These are phyloP conservation scores for Psephotus haematonotus DNA, from an alignment of 2,113 vertebrate species.

Conservation along the genomic window DNA sequence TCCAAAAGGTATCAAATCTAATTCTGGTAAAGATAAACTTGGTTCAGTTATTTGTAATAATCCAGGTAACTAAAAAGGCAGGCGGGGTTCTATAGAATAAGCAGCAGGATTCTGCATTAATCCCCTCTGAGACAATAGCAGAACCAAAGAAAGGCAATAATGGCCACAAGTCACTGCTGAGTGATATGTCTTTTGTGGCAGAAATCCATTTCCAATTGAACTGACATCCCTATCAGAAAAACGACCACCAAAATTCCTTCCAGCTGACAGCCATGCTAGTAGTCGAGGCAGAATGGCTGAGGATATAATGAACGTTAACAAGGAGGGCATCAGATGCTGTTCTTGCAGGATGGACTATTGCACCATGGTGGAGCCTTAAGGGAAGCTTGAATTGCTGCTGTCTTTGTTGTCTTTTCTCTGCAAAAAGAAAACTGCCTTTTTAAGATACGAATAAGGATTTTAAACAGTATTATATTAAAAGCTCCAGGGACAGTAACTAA, in stretches of 20 bases:
- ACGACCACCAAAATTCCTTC: neutral
- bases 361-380: neutral
- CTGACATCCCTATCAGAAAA: neutral
- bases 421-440: neutral
- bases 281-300: neutral
- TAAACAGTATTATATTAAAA: constrained; percentile 36
- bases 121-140: neutral
- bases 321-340: neutral
- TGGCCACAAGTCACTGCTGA: neutral
- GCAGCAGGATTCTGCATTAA: neutral
- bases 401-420: neutral
- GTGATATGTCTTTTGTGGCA: neutral
- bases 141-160: neutral
- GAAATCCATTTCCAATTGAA: neutral
- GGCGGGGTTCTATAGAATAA: neutral
- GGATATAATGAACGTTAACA: neutral
- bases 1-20: constrained; percentile 15
- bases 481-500: constrained; percentile 4
- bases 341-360: neutral
- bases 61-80: neutral
- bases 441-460: neutral
- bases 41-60: neutral
- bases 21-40: neutral
- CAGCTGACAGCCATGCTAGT: neutral
- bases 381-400: neutral